Conservation (phyloP, 2,113 vertebrate genomes). For the Bostrychus sinensis region DNA sequence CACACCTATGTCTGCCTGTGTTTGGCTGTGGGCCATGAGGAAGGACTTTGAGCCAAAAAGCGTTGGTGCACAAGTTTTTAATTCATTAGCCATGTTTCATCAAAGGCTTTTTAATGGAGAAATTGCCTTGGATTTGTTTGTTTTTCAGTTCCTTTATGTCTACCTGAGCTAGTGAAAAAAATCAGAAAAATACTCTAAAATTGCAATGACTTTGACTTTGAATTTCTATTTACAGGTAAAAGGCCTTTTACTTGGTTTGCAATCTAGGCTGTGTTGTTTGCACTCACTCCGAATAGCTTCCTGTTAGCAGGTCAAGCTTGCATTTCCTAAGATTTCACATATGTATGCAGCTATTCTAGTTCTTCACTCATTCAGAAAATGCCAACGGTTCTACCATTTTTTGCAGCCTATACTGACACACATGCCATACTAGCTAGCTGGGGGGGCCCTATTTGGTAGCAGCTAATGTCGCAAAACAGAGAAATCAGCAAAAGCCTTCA, state of each 20-base stretch:
- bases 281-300: conserved; percentile 53
- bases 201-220: background rate
- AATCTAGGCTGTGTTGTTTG: conserved; percentile 44
- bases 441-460: conserved; percentile 61
- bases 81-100: too few relatives aligned
- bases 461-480: conserved; percentile 54
- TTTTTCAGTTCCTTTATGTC: too few relatives aligned
- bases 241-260: conserved; percentile 41
- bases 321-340: conserved; percentile 35
- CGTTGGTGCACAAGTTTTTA: too few relatives aligned
- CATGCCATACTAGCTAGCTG: conserved; percentile 45
- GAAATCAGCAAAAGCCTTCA: conserved; percentile 49
- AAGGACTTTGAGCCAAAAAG: too few relatives aligned
- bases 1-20: too few relatives aligned
- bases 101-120: too few relatives aligned
- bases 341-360: conserved; percentile 39
- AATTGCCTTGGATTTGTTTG: too few relatives aligned
- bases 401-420: conserved; percentile 42
- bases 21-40: too few relatives aligned
- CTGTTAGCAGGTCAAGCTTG: conserved; percentile 33
- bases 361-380: conserved; percentile 54
- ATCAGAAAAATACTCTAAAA: too few relatives aligned
- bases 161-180: too few relatives aligned
- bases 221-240: conserved; percentile 4
- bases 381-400: conserved; percentile 13